Percentiles rank a stretch among this genome's conserved stretches.
Evolutionary conservation across 2,888 invertebrate species (phyloP).

Genomic region (Tipula confusa): DNA sequence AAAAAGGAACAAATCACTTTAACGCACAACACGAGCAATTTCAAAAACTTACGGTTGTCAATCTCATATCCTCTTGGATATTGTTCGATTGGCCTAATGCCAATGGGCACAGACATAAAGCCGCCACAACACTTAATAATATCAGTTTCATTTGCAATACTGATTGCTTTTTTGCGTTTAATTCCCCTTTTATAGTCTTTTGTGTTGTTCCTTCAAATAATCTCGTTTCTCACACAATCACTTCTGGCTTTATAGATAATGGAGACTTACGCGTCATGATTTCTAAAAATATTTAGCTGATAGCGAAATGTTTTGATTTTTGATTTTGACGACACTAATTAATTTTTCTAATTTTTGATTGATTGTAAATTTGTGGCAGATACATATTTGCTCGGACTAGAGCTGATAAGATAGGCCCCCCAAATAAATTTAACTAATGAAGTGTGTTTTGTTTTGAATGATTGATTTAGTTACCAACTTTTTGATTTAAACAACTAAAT

Average conservation of each 20-base stretch:
- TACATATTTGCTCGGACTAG: neutral
- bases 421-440: neutral
- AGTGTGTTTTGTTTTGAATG: too few relatives aligned
- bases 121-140: neutral
- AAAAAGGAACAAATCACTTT: neutral
- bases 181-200: neutral
- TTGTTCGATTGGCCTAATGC: neutral
- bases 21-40: neutral
- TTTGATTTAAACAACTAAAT: too few relatives aligned
- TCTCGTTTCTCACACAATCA: neutral
- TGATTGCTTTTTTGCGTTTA: neutral
- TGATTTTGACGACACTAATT: neutral
- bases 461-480: too few relatives aligned
- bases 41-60: conserved; percentile 27
- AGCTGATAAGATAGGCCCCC: neutral
- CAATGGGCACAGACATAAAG: neutral
- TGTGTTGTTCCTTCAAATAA: neutral
- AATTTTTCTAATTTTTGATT: neutral
- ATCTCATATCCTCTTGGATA: conserved; percentile 26
- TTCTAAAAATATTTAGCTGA: neutral
- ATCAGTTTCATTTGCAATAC: neutral
- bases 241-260: neutral
- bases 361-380: neutral
- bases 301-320: neutral
- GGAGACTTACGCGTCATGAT: neutral